Base-by-base conservation (phyloP, 1,140 invertebrate genomes). In the Holcopasites calliopsidis region DNA sequence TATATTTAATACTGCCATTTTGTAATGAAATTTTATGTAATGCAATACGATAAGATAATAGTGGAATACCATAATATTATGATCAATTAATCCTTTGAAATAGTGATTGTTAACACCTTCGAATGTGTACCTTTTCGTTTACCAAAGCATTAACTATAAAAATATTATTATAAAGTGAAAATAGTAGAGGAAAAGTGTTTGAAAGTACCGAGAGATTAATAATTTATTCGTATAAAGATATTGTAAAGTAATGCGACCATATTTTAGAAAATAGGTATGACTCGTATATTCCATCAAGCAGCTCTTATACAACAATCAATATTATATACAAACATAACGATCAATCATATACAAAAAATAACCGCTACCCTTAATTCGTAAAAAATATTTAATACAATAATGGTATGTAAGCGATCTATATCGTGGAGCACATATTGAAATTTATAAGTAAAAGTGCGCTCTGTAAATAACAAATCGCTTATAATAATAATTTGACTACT, bases 311-410 rank as follows among this genome's bases (percentile, higher is more conserved):
- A 82, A 87, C 82, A 86, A 82, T 77, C 62, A 65, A 76, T 71
- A 44, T 83, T 82, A 82, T 82, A 74, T 84, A 85, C 79, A 85
- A 82, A 85, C 83, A 57, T 82, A 81, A 81, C 68, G 50, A 86
- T 80, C 78, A 83, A 86, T 64, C 79, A 83, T 82, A 85, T 85
- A 86, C 84, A 88, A 86, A 87, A 84, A 83, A 44, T 83, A 82
- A 85, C 55, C 72, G 78, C 80, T 85, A 85, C 79, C 76, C 76
- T 84, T 83, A 84, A 79, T 72, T 73, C 55, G 80, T 84, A 89
- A 86, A 88, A 87, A 87, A 84, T 75, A 55, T 79, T 68, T 76
- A 72, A 64, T 79, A 76, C 60, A 81, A 77, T 82, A 61, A 55
- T 82, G 79, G 68, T 57, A 75, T 77, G 61, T 76, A 28, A 50